A percentile compares a stretch with the other conserved stretches of the same genome.
phyloP scores from a whole-genome alignment of 2,888 invertebrate species.

The Muscina levida region DNA sequence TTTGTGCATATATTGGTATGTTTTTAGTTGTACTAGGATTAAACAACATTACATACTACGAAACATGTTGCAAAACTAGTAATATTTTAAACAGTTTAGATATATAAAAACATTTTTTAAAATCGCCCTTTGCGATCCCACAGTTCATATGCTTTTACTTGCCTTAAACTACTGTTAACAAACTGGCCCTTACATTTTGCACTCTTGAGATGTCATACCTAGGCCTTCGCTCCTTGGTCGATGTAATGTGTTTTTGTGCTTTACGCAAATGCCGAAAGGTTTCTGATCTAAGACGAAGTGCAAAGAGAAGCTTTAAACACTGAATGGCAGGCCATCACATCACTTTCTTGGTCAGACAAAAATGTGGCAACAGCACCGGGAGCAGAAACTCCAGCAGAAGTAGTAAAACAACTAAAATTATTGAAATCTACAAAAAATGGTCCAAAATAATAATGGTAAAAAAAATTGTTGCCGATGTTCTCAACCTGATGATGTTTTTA shows the following conservation, averaged over 20 bases:
- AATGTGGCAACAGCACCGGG: constrained; percentile 22
- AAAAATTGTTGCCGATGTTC: constrained; percentile 41
- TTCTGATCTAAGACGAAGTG: constrained; percentile 65
- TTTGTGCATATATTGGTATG: too few species aligned
- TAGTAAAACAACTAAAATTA: constrained; percentile 67
- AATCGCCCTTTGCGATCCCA: too few species aligned
- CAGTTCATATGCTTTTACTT: too few species aligned
- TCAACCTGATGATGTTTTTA: constrained; percentile 55
- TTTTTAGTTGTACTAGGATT: too few species aligned
- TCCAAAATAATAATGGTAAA: constrained; percentile 65
- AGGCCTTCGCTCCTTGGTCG: constrained; percentile 2
- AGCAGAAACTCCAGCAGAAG: constrained; percentile 53
- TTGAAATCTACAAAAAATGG: constrained; percentile 67
- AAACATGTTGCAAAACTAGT: too few species aligned
- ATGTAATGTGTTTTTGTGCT: constrained; percentile 32
- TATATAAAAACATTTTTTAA: too few species aligned
- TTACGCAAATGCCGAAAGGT: constrained; percentile 66
- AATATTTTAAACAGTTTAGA: too few species aligned
- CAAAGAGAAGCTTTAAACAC: neutral
- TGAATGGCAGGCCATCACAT: constrained; percentile 57
- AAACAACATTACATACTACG: too few species aligned
- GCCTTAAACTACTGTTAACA: too few species aligned
- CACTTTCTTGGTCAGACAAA: constrained; percentile 34
- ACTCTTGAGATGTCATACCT: constrained; percentile 14
- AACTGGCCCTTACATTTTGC: constrained; percentile 2